These are phyloP conservation scores for Aphaenogaster floridana DNA, from an alignment of 1,140 invertebrate species.

Conservation along the genomic window DNA sequence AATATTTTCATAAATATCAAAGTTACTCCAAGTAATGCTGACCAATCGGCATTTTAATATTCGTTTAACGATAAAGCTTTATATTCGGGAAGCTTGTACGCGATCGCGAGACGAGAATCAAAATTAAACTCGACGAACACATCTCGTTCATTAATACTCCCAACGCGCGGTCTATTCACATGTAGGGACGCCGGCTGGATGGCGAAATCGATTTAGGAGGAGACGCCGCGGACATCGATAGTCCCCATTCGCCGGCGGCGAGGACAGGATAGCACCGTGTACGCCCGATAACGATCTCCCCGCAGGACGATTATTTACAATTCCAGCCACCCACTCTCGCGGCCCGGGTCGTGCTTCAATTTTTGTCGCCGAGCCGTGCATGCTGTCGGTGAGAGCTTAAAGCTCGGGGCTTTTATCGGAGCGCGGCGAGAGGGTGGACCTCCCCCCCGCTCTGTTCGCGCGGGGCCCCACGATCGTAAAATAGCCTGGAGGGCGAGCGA, in stretches of 20 bases:
- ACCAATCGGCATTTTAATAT: background rate
- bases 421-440: background rate
- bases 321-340: constrained; percentile 79
- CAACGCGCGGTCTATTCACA: background rate
- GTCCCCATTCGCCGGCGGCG: constrained; percentile 27
- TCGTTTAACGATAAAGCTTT: background rate
- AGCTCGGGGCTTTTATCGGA: constrained; percentile 70
- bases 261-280: constrained; percentile 50
- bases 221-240: constrained; percentile 25
- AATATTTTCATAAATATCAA: background rate
- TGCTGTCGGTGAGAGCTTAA: constrained; percentile 30
- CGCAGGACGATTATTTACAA: constrained; percentile 80
- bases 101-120: background rate
- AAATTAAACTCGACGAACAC: background rate
- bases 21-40: background rate
- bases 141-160: constrained; percentile 28
- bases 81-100: background rate
- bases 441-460: constrained; percentile 49
- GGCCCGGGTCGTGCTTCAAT: constrained; percentile 76
- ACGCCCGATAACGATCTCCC: constrained; percentile 79
- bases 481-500: constrained; percentile 82
- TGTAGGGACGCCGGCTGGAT: background rate
- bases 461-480: constrained; percentile 78
- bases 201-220: constrained; percentile 53
- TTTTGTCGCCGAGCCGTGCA: constrained; percentile 74